phyloP scores from a whole-genome alignment of 1,140 invertebrate species.

The Thaumetopoea pityocampa region DNA sequence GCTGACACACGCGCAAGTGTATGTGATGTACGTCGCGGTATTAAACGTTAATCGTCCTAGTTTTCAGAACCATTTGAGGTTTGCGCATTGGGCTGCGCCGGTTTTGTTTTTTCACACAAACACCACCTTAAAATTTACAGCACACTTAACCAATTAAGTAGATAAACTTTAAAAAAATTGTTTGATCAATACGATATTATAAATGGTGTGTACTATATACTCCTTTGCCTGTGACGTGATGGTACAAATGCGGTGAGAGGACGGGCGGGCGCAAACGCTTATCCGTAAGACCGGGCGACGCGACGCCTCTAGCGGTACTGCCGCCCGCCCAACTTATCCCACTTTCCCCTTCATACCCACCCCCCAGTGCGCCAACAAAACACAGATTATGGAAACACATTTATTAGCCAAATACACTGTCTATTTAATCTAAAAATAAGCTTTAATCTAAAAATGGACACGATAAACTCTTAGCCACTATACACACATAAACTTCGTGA shows the following conservation, averaged over 20 bases:
- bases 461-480: conserved; percentile 16
- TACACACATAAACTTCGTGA: conserved; percentile 2
- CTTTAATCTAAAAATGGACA: conserved; percentile 33
- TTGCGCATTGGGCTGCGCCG: conserved; percentile 61
- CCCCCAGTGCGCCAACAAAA: conserved; percentile 56
- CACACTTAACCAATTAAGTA: too few species aligned
- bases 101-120: conserved; percentile 37
- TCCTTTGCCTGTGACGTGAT: too few species aligned
- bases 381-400: conserved; percentile 60
- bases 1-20: too few species aligned
- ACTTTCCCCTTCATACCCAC: conserved; percentile 33
- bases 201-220: too few species aligned
- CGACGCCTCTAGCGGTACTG: conserved; percentile 67
- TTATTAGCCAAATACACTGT: conserved; percentile 67
- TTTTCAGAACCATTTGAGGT: conserved; percentile 38
- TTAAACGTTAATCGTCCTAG: conserved; percentile 24
- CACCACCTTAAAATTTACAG: conserved; percentile 20
- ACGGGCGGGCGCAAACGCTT: too few species aligned
- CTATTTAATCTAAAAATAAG: too few species aligned
- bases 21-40: too few species aligned
- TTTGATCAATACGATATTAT: too few species aligned
- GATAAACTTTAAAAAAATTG: too few species aligned
- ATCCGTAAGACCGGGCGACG: conserved; percentile 43
- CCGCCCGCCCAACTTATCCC: conserved; percentile 39
- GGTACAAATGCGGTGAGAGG: conserved; percentile 31